A percentile compares a stretch with the other conserved stretches of the same genome.
phyloP scores from a whole-genome alignment of 2,113 vertebrate species.

The Bungarus multicinctus region DNA sequence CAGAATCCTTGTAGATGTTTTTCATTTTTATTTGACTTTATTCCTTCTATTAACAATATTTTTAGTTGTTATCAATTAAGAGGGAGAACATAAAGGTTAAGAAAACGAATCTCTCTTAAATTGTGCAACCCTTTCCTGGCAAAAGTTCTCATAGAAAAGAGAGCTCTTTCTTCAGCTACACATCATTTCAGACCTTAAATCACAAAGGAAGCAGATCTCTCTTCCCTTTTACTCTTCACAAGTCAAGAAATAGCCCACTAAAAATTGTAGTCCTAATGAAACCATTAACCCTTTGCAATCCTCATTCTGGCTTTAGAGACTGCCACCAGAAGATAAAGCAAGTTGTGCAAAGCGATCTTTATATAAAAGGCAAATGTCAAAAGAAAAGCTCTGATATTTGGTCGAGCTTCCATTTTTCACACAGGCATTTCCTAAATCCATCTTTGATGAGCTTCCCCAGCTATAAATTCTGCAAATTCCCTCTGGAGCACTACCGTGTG shows the following conservation, averaged over 20 bases:
- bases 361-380: slow-evolving; percentile 68
- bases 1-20: background rate
- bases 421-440: slow-evolving; percentile 75
- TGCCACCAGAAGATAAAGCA: slow-evolving; percentile 52
- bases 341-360: slow-evolving; percentile 50
- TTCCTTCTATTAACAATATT: background rate
- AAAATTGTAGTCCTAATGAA: background rate
- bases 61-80: background rate
- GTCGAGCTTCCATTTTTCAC: slow-evolving; percentile 66
- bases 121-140: slow-evolving; percentile 1
- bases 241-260: slow-evolving; percentile 26
- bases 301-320: slow-evolving; percentile 33
- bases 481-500: slow-evolving; percentile 68
- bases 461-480: slow-evolving; percentile 72
- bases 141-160: slow-evolving; percentile 20
- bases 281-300: slow-evolving; percentile 26
- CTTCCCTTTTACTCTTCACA: background rate
- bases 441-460: slow-evolving; percentile 75
- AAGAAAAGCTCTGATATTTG: slow-evolving; percentile 68
- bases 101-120: slow-evolving; percentile 41
- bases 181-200: slow-evolving; percentile 23
- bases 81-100: background rate
- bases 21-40: background rate
- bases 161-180: slow-evolving; percentile 33
- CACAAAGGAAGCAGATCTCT: slow-evolving; percentile 19